phyloP scores from a whole-genome alignment of 2,888 invertebrate species.

The Perdita meconis region DNA sequence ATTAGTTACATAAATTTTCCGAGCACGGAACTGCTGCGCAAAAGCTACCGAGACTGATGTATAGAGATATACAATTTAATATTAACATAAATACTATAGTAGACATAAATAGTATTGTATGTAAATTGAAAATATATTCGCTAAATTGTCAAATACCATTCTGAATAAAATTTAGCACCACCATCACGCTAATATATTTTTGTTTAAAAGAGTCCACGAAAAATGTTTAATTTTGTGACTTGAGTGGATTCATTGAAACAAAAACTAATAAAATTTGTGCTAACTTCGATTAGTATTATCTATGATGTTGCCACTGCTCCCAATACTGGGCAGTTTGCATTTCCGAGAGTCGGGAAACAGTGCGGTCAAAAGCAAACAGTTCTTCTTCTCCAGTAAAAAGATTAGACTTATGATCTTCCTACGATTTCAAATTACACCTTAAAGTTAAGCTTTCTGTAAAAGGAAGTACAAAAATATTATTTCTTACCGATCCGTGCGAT shows the following conservation, averaged over 20 bases:
- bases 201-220: constrained; percentile 21
- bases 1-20: too few relatives aligned
- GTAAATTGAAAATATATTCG: constrained; percentile 7
- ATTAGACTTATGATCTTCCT: constrained; percentile 92
- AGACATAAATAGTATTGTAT: constrained; percentile 38
- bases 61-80: too few relatives aligned
- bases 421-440: too few relatives aligned
- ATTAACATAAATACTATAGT: constrained; percentile 26
- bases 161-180: background rate
- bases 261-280: constrained; percentile 44
- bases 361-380: constrained; percentile 97
- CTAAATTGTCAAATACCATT: background rate
- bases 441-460: background rate
- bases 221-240: constrained; percentile 16
- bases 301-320: constrained; percentile 89
- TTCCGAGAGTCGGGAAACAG: constrained; percentile 95
- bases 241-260: constrained; percentile 15
- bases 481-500: constrained; percentile 89
- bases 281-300: constrained; percentile 62
- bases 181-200: constrained; percentile 14
- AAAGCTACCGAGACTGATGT: too few relatives aligned
- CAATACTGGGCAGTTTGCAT: constrained; percentile 99
- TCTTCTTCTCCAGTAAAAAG: constrained; percentile 99
- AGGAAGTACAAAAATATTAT: constrained; percentile 1
- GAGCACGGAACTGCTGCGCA: too few relatives aligned